These are phyloP conservation scores for Apeira syringaria DNA, from an alignment of 2,888 invertebrate genomes.

Conservation along the genomic window DNA sequence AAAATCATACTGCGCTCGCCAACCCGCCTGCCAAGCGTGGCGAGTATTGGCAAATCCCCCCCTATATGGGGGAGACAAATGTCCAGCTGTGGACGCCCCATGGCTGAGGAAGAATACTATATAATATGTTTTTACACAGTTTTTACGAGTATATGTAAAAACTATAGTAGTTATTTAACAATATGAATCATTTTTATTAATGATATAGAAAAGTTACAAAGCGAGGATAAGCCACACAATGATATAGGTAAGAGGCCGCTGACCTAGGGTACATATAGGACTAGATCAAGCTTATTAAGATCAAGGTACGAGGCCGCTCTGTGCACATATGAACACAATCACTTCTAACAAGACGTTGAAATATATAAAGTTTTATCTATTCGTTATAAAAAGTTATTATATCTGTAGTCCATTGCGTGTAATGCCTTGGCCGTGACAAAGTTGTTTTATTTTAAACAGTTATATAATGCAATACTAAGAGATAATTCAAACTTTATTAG, in stretches of 20 bases:
- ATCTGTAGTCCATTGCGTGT: background rate
- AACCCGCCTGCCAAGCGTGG: too few relatives aligned
- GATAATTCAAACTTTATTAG: too few relatives aligned
- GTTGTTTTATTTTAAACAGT: background rate
- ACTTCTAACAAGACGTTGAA: conserved; percentile 15
- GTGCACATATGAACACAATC: conserved; percentile 32
- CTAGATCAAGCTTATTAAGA: conserved; percentile 33
- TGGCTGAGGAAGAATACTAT: too few relatives aligned
- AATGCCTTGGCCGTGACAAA: conserved; percentile 8
- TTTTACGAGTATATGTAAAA: too few relatives aligned
- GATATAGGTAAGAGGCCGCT: conserved; percentile 16
- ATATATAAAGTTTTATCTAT: conserved; percentile 4
- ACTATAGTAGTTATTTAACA: too few relatives aligned
- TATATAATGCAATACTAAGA: too few relatives aligned
- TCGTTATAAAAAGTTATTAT: conserved; percentile 7
- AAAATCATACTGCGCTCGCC: too few relatives aligned
- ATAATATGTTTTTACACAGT: too few relatives aligned
- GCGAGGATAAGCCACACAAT: background rate
- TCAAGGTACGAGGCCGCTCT: conserved; percentile 38
- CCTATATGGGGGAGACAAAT: too few relatives aligned
- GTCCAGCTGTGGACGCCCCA: too few relatives aligned
- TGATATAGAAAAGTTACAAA: conserved; percentile 9
- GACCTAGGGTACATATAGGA: conserved; percentile 32
- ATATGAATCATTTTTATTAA: too few relatives aligned
- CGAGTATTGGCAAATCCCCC: too few relatives aligned